Evolutionary conservation across 2,888 invertebrate species (phyloP).

Genomic region (Biston betularia): DNA sequence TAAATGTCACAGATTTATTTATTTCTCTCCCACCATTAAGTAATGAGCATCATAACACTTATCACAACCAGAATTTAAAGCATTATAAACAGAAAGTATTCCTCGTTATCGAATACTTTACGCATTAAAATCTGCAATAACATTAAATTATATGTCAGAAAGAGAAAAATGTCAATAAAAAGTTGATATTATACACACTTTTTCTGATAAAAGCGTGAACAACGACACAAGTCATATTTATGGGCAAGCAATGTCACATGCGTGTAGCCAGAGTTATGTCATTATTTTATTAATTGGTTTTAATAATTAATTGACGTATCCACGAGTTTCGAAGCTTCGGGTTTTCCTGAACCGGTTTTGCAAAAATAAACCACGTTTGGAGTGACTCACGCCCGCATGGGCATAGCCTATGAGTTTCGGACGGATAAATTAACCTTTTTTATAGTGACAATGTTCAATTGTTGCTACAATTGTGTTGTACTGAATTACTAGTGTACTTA

Average conservation of each 20-base stretch:
- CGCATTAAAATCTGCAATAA: slow-evolving; percentile 42
- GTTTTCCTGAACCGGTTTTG: slow-evolving; percentile 57
- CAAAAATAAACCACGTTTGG: slow-evolving; percentile 54
- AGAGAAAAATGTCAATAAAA: slow-evolving; percentile 37
- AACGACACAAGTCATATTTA: slow-evolving; percentile 14
- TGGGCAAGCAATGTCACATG: not conserved
- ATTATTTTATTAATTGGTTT: slow-evolving; percentile 52
- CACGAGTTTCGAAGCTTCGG: slow-evolving; percentile 43
- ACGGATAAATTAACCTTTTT: slow-evolving; percentile 52
- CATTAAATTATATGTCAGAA: slow-evolving; percentile 40
- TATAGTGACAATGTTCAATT: slow-evolving; percentile 37
- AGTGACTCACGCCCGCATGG: slow-evolving; percentile 58
- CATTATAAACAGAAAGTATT: slow-evolving; percentile 25
- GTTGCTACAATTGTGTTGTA: slow-evolving; percentile 35
- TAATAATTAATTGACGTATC: slow-evolving; percentile 54
- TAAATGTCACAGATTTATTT: slow-evolving; percentile 14
- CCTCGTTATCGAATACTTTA: slow-evolving; percentile 39
- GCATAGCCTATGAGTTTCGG: slow-evolving; percentile 52
- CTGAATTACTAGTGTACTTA: slow-evolving; percentile 21
- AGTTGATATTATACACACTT: slow-evolving; percentile 24
- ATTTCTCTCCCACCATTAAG: slow-evolving; percentile 5
- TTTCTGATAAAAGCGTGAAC: slow-evolving; percentile 28
- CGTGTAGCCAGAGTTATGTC: slow-evolving; percentile 40
- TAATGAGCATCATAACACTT: slow-evolving; percentile 36
- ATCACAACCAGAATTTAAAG: slow-evolving; percentile 30